Base-by-base conservation (phyloP, 2,888 invertebrate genomes). In the Dorcus parallelipipedus region DNA sequence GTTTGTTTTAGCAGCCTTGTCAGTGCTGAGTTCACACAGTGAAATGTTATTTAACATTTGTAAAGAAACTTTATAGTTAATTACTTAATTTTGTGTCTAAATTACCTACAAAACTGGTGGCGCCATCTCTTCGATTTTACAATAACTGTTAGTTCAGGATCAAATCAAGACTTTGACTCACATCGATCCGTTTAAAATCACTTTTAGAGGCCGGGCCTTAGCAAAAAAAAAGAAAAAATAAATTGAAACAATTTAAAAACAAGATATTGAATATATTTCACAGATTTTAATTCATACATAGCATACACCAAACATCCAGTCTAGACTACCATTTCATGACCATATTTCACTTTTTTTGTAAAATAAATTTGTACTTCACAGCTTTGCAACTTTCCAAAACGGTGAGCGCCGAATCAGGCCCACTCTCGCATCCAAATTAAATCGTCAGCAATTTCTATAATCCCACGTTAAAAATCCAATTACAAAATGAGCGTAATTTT, bases 251-350 rank as follows among this genome's bases (percentile, higher is more conserved):
- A 45, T 52, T 17, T 49, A 40, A 20, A 48, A 58, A 60, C 53
- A 61, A 61, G 54, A 48, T 61, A 58, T 52, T 58, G 54, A 52
- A 58, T 60, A 52, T 60, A 60, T 60, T 60, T 57, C 60, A 57
- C 60, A 56, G 54, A 49, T 54, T 50, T 20, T 57, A 56, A 73
- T 72, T 69, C 72, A 73, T 75, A 76, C 75, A 76, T 75, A 76
- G 74, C 76, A 73, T 76, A 76, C 76, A 75, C 73, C 74, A 75
- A 76, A 76, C 76, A 77, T 76, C 71, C 75, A 75, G 69, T 71
- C 73, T 73, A 74, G 67, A 67, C 71, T 70, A 71, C 67, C 67
- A 69, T 67, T 50, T 65, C 62, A 65, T 67, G 67, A 67, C 71
- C 68, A 72, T 33, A 33, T 67, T 69, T 72, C 69, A 71, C 71